Conservation (phyloP, 2,888 invertebrate species). For the Caenorhabditis zanzibari region DNA sequence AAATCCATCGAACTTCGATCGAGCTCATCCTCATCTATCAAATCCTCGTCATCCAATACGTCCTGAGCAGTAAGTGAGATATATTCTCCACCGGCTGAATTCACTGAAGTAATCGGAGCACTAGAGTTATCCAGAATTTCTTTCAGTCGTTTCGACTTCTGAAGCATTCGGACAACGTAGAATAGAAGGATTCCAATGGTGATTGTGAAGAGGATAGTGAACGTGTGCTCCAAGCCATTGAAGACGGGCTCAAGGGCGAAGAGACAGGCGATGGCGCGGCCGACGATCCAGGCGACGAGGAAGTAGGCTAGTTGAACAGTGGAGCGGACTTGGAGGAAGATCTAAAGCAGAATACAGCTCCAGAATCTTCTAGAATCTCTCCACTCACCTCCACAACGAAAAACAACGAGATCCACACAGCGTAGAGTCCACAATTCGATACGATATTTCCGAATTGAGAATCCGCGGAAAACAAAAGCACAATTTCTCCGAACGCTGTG, state of each 20-base stretch:
- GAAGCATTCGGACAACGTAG: constrained; percentile 28
- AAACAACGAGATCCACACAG: constrained; percentile 59
- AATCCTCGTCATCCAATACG: constrained; percentile 65
- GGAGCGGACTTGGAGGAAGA: constrained; percentile 45
- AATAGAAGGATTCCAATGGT: constrained; percentile 34
- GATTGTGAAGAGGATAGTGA: constrained; percentile 17
- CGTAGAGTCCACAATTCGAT: constrained; percentile 40
- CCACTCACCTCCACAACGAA: constrained; percentile 53
- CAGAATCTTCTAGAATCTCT: too few species aligned
- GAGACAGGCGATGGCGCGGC: constrained; percentile 50
- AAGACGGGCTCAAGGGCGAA: constrained; percentile 42
- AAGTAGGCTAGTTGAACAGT: constrained; percentile 67
- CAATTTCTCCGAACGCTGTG: constrained; percentile 34
- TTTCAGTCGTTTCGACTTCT: constrained; percentile 63
- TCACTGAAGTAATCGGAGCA: constrained; percentile 36
- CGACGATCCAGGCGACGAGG: constrained; percentile 62
- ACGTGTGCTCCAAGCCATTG: constrained; percentile 12
- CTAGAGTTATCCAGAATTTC: constrained; percentile 70
- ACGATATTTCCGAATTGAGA: constrained; percentile 29
- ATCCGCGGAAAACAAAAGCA: constrained; percentile 33
- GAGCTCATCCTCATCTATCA: constrained; percentile 59
- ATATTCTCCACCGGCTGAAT: constrained; percentile 62
- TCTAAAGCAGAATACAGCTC: constrained; percentile 36
- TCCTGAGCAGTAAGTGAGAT: constrained; percentile 61
- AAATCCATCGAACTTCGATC: constrained; percentile 66